Evolutionary conservation across 1,140 invertebrate species (phyloP), one percentile per base, ranked within the genome.

Genomic region (Drosophila cardini): DNA sequence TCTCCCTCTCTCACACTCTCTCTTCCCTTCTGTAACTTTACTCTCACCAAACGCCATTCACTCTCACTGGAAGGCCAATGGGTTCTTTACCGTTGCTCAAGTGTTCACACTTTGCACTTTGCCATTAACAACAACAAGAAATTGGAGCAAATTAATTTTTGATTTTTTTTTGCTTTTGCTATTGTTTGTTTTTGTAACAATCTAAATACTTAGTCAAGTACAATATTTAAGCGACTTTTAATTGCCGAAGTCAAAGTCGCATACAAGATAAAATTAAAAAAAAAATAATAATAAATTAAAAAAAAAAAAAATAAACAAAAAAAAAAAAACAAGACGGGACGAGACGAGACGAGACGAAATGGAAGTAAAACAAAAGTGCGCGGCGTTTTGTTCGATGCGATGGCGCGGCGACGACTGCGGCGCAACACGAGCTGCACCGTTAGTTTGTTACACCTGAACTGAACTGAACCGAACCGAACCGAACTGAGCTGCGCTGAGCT

Each of bases 371-470:
- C 32, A 71, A 55, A 56, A 36, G n/a, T 65, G 75, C 74, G 68
- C 79, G 75, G 82, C 75, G 67, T 75, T 26, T 26, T 26, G 73
- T 87, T 68, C 56, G 71, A 15, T 61, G 26, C 83, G 83, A 83
- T 72, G 84, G 76, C 83, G 83, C 82, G 82, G 50, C 71, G 71
- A 86, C 83, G 83, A 86, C 83, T 86, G 83, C 76, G 80, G 78
- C 72, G 67, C 65, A 45, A 61, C 69, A 56, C 69, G 60, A 79
- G 76, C 80, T 87, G 80, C 83, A 87, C 83, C 83, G 83, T 87
- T 87, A 87, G 83, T 84, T 87, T 89, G 83, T 87, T 87, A 89
- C 83, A 87, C 83, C 83, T 89, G 84, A 87, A 65, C 70, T 81
- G 42, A 43, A 70, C 10, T 10, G 36, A 38, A 38, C 9, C 10